A percentile compares a stretch with the other conserved stretches of the same genome.
Evolutionary conservation across 2,113 vertebrate species (phyloP).

Genomic region (Rhipidura dahli): DNA sequence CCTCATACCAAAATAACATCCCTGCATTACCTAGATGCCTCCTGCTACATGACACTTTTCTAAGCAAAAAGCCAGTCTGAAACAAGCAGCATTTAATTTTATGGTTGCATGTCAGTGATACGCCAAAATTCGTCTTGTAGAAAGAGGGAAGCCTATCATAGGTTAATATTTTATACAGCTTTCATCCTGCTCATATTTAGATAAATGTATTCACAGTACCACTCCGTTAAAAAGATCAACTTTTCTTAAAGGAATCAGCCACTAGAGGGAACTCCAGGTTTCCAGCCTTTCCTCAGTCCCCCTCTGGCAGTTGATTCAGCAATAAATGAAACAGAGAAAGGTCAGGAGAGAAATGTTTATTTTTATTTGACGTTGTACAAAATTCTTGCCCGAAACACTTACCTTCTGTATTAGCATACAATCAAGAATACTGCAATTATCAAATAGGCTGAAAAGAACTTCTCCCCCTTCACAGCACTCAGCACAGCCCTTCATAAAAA

Average conservation of each 20-base stretch:
- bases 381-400: neutral
- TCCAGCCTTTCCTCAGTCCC: neutral
- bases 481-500: neutral
- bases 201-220: neutral
- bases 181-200: neutral
- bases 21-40: neutral
- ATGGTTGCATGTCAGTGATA: neutral
- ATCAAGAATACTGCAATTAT: neutral
- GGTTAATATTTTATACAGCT: neutral
- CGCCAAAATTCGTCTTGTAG: neutral
- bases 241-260: neutral
- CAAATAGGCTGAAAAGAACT: neutral
- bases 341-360: neutral
- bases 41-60: neutral
- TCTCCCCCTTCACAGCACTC: neutral
- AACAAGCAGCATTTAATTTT: neutral
- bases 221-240: neutral
- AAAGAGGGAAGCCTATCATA: neutral
- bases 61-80: neutral
- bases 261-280: conserved; percentile 27
- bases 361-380: neutral
- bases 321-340: neutral
- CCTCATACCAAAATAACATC: neutral
- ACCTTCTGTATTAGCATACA: neutral
- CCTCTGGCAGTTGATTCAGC: neutral